Evolutionary conservation across 2,888 invertebrate species (phyloP).

Genomic region (Strigamia crassipes): DNA sequence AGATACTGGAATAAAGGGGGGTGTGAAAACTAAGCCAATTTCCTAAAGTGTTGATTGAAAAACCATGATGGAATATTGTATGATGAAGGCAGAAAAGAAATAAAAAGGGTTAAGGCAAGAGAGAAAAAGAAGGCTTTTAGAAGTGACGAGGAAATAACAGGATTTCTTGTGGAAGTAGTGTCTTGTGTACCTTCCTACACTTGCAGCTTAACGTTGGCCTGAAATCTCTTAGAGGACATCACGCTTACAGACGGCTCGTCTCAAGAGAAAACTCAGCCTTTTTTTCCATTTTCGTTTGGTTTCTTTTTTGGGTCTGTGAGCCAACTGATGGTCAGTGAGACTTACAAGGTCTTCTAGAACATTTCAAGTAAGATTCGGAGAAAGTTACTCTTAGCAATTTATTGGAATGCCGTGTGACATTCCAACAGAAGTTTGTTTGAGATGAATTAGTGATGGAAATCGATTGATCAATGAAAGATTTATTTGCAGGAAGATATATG

Average conservation of each 20-base stretch:
- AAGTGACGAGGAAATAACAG: conserved; percentile 10
- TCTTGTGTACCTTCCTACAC: conserved; percentile 10
- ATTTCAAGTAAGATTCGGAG: not conserved
- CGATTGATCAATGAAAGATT: too few species aligned
- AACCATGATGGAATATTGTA: conserved; percentile 1
- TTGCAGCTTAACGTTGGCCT: conserved; percentile 10
- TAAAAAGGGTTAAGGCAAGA: not conserved
- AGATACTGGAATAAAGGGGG: conserved; percentile 4
- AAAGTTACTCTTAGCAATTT: not conserved
- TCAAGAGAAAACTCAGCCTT: not conserved
- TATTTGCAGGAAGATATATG: too few species aligned
- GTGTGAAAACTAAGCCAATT: conserved; percentile 10
- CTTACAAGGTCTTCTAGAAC: not conserved
- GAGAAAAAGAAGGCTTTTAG: not conserved
- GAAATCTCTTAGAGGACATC: conserved; percentile 10
- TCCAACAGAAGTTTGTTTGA: not conserved
- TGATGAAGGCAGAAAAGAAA: not conserved
- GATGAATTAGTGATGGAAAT: not conserved
- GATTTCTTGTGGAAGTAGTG: not conserved
- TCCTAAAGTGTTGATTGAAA: conserved; percentile 1
- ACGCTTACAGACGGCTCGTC: conserved; percentile 10
- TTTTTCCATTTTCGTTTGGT: not conserved
- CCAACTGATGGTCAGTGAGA: conserved; percentile 10
- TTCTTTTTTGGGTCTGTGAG: not conserved
- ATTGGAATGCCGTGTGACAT: not conserved